Percentiles rank a stretch among this genome's conserved stretches.
Conservation (phyloP, 2,113 vertebrate genomes). For the Dicerorhinus sumatrensis region DNA sequence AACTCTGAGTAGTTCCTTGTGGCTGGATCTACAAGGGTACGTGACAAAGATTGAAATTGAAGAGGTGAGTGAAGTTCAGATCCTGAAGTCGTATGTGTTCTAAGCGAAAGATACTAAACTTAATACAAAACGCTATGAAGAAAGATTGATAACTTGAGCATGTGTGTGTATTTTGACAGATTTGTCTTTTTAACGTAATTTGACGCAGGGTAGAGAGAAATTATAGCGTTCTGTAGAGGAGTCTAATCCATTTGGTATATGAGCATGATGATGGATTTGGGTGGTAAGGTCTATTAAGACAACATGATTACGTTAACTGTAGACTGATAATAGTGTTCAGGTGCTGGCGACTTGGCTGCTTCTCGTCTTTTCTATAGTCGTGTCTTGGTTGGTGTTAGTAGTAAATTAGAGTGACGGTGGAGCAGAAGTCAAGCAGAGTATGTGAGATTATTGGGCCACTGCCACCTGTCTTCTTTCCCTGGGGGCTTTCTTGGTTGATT, state of each 20-base stretch:
- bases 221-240: fast-evolving
- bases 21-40: neutral
- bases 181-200: neutral
- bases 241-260: fast-evolving
- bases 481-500: too few relatives aligned
- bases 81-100: neutral
- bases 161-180: fast-evolving
- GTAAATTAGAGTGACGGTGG: neutral
- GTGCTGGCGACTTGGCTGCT: neutral
- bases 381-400: neutral
- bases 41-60: fast-evolving
- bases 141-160: neutral
- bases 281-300: fast-evolving
- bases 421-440: fast-evolving
- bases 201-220: neutral
- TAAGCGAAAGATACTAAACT: neutral
- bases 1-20: fast-evolving
- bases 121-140: neutral
- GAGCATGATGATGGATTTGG: fast-evolving
- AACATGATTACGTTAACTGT: fast-evolving
- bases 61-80: neutral
- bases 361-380: fast-evolving
- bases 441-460: fast-evolving
- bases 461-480: neutral
- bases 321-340: too few relatives aligned